Evolutionary conservation across 2,888 invertebrate genomes (phyloP), one percentile per base, ranked within the genome.

Genomic region (Parthenolecanium corni): DNA sequence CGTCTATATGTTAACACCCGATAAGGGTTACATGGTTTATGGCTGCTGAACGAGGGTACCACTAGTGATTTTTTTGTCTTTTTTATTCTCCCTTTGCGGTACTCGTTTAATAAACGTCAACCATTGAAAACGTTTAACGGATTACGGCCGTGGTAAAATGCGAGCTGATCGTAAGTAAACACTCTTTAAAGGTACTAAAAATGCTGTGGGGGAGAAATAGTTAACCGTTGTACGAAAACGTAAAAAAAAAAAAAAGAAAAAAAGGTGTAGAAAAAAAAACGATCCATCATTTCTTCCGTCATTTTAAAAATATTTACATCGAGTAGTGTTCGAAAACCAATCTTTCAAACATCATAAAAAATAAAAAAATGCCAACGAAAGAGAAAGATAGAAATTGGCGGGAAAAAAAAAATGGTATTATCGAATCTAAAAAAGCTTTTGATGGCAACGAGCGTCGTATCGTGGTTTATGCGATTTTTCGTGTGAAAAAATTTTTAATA

Each of bases 291-390:
- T 47, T 58, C 42, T 58, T 58, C 31, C 47, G 58, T 47, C 58
- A 47, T 58, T 58, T 58, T 49, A 58, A 58, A 58, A 58, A 58
- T 58, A 58, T 58, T 58, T 58, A 58, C 58, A 58, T 58, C 47
- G 58, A 49, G 47, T 25, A 58, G 58, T 58, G 58, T 58, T 58
- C 58, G 49, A 58, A 58, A 58, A 49, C 47, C 58, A 51, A 58
- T 58, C 58, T 58, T 58, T 58, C 58, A 58, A 56, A 51, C 38
- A 58, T 58, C 49, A 49, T 49, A 23, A 49, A 49, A 23, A 20
- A n/a, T 21, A 49, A 49, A 20, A 21, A 21, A 49, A 21, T 49
- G 12, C 23, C 46, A 6, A 31, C 9, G 31, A 9, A 9, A 31
- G 31, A n/a, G n/a, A 31, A 9, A 31, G 31, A 31, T 31, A 31